Base-by-base conservation (phyloP, 2,113 vertebrate genomes). In the Oceanites oceanicus region DNA sequence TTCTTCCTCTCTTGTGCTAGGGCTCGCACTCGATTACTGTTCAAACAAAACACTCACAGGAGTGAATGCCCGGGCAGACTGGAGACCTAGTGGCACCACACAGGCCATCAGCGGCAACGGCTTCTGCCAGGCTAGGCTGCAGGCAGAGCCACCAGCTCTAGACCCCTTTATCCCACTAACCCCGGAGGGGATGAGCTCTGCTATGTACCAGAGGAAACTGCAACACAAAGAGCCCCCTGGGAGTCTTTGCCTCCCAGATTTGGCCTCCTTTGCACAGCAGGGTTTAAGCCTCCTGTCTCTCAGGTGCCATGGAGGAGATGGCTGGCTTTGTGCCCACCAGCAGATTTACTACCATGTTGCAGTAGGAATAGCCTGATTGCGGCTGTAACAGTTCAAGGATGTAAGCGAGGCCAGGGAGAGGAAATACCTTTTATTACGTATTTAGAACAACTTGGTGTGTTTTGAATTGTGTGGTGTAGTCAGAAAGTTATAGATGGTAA, bases 391-490 rank as follows among this genome's bases (percentile, higher is more conserved):
- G 70, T 72, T 40, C 44, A 89, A 90, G 76, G 63, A 77, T 63
- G 19, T 47, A 81, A 84, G 61, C 0, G 8, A 78, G 77, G 90
- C 47, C 15, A 45, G 1, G 18, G 80, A 96, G 93, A 78, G 56
- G 73, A 91, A 92, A 21, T 76, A 65, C 15, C 70, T 90, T 93
- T 74, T 93, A 65, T 86, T 90, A 38, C 38, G 38, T 38, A 38
- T 38, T 38, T 38, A 72, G 73, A 93, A 85, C 40, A 76, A 53
- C 66, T 65, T 17, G 15, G 30, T 68, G 34, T 85, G 70, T 40
- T 96, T 86, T 90, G 87, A 95, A 96, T 66, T 93, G 74, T 93
- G 77, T 72, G 45, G 58, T 81, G 45, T 22, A 95, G 77, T 53
- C 50, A 78, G 56, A 75, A 79, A 76, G 45, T 42, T 85, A 68